A percentile compares a stretch with the other conserved stretches of the same genome.
Evolutionary conservation across 2,113 vertebrate species (phyloP).

Genomic region (Leptodactylus fuscus): DNA sequence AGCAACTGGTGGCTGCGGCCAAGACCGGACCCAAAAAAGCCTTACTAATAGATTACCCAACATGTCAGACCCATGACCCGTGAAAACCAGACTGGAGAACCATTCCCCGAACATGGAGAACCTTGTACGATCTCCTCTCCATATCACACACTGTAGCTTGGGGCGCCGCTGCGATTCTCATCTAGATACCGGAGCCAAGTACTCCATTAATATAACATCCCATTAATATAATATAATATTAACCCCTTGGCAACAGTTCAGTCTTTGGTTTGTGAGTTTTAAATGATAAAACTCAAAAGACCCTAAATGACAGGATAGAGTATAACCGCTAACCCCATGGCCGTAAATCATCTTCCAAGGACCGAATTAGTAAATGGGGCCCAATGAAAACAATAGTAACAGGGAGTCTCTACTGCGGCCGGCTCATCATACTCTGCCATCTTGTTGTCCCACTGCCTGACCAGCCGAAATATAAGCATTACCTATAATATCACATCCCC

Average conservation of each 20-base stretch:
- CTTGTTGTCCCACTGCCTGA: not conserved
- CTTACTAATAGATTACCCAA: slow-evolving; percentile 3
- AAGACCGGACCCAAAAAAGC: not conserved
- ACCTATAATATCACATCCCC: too few species aligned
- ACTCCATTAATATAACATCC: not conserved
- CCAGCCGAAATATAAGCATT: too few species aligned
- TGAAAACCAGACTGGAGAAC: not conserved
- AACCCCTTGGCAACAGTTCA: not conserved
- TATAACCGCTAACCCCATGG: not conserved
- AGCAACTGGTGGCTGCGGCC: not conserved
- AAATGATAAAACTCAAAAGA: not conserved
- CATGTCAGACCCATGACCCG: not conserved
- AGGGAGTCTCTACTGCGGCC: too few species aligned
- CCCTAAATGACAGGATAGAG: too few species aligned
- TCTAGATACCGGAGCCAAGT: not conserved
- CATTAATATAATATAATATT: not conserved
- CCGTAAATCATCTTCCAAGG: not conserved
- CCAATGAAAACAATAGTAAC: too few species aligned
- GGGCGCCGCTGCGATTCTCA: not conserved
- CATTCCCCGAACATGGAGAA: not conserved
- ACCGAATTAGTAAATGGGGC: not conserved
- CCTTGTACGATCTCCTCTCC: not conserved
- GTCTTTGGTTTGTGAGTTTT: not conserved
- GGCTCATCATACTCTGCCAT: too few species aligned
- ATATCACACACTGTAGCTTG: not conserved